Conservation (phyloP, 2,797 vertebrate genomes). For the Micromesistius poutassou region DNA sequence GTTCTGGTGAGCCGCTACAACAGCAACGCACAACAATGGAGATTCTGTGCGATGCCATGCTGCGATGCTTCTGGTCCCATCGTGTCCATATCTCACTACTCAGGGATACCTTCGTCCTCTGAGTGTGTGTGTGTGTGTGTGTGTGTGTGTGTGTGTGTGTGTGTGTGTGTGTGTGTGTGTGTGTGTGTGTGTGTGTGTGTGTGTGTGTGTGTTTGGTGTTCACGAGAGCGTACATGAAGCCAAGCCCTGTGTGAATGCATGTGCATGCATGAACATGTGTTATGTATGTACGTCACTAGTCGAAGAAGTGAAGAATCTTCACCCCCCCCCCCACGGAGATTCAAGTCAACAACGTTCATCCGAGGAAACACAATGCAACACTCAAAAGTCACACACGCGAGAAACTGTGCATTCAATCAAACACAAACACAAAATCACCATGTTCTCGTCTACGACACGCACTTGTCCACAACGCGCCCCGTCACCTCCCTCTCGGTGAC, state of each 20-base stretch:
- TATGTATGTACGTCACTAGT: too few species aligned
- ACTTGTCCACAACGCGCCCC: constrained; percentile 21
- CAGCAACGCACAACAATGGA: too few species aligned
- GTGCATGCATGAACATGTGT: too few species aligned
- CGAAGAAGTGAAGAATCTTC: too few species aligned
- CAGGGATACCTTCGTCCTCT: too few species aligned
- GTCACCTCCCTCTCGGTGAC: constrained; percentile 60
- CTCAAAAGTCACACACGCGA: background rate
- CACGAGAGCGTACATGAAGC: too few species aligned
- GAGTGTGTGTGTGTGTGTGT: background rate
- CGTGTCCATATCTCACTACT: too few species aligned
- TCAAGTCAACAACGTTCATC: background rate
- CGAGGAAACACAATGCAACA: background rate
- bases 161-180: background rate
- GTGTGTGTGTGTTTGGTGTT: background rate
- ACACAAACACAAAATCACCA: background rate
- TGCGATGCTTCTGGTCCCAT: too few species aligned
- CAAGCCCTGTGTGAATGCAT: too few species aligned
- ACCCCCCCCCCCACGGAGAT: background rate
- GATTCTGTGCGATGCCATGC: too few species aligned
- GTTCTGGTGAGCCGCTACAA: too few species aligned
- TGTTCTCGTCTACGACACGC: background rate
- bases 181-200: background rate
- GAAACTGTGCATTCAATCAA: constrained; percentile 3
- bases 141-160: background rate